Evolutionary conservation across 2,888 invertebrate species (phyloP).

Genomic region (Eutolmus rufibarbis): DNA sequence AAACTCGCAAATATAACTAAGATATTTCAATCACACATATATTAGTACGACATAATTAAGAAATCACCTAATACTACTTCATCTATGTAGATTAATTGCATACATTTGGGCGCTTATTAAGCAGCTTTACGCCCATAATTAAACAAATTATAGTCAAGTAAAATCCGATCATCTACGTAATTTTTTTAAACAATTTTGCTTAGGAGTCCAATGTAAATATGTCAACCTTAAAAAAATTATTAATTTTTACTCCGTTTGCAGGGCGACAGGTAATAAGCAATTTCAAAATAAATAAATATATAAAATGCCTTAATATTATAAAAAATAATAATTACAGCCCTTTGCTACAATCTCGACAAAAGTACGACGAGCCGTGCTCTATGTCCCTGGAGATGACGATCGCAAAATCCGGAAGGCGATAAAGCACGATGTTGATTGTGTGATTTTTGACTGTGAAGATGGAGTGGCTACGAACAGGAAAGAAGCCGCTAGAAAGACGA

Average conservation of each 20-base stretch:
- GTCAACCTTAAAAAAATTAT: background rate
- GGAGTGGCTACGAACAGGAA: constrained; percentile 72
- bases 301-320: background rate
- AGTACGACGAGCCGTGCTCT: constrained; percentile 68
- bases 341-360: background rate
- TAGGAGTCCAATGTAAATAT: background rate
- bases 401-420: constrained; percentile 68
- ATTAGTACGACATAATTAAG: too few relatives aligned
- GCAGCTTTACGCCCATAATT: background rate
- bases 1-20: too few relatives aligned
- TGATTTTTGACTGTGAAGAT: constrained; percentile 75
- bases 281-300: background rate
- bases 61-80: background rate
- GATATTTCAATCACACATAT: too few relatives aligned
- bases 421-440: constrained; percentile 67
- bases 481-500: constrained; percentile 65
- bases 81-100: background rate
- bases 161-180: background rate
- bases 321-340: background rate
- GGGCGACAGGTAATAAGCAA: background rate
- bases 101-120: background rate
- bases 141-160: background rate
- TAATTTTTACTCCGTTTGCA: background rate
- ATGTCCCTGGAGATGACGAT: constrained; percentile 72
- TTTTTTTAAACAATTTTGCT: background rate